Evolutionary conservation across 2,888 invertebrate genomes (phyloP).

Genomic region (Erpobdella octoculata): DNA sequence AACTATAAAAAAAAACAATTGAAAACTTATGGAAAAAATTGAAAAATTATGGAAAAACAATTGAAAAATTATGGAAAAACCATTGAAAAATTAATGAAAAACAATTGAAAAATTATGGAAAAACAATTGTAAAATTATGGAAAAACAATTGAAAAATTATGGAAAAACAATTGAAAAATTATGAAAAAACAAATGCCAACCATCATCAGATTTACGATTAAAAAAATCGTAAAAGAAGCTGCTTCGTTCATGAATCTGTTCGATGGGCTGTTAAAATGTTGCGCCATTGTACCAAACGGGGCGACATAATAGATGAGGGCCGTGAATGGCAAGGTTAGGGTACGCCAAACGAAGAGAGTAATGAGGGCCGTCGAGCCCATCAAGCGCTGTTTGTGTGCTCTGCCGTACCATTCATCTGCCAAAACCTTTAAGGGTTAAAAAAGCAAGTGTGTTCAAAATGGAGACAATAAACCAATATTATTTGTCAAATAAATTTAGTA

Average conservation of each 20-base stretch:
- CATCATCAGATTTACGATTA: conserved; percentile 59
- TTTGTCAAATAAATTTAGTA: background rate
- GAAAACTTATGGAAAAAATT: too few species aligned
- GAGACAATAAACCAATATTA: too few species aligned
- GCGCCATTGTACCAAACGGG: conserved; percentile 32
- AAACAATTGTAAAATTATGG: too few species aligned
- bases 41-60: too few species aligned
- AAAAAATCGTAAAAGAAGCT: conserved; percentile 60
- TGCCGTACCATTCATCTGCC: conserved; percentile 15
- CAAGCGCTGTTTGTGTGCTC: background rate
- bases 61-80: too few species aligned
- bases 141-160: too few species aligned
- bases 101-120: too few species aligned
- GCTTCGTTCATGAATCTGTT: conserved; percentile 61
- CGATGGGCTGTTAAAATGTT: conserved; percentile 55
- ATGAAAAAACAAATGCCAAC: too few species aligned
- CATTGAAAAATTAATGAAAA: too few species aligned
- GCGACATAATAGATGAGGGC: conserved; percentile 40
- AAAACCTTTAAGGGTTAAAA: background rate
- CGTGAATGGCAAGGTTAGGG: conserved; percentile 54
- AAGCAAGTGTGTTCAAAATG: too few species aligned
- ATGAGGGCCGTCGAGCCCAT: background rate
- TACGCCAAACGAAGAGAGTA: conserved; percentile 40
- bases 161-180: too few species aligned
- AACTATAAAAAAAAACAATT: too few species aligned